These are phyloP conservation scores for Drosophila parthenogenetica DNA, from an alignment of 2,888 invertebrate genomes.

Conservation along the genomic window DNA sequence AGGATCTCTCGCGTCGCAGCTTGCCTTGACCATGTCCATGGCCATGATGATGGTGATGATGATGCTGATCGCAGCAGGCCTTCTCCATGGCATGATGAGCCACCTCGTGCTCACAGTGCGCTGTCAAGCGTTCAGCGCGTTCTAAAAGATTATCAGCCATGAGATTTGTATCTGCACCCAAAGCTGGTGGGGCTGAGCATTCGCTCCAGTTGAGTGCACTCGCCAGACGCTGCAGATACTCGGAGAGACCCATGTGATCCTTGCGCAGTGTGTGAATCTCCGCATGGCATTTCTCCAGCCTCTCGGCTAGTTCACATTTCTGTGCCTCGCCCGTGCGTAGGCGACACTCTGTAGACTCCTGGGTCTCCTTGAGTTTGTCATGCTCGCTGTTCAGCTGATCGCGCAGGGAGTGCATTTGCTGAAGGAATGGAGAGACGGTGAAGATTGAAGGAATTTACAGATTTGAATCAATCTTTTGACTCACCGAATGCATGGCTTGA, in stretches of 20 bases:
- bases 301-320: slow-evolving; percentile 89
- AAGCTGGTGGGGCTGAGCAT: slow-evolving; percentile 82
- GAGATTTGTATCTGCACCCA: slow-evolving; percentile 84
- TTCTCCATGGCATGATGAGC: slow-evolving; percentile 67
- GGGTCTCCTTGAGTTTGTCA: slow-evolving; percentile 87
- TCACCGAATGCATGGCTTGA: slow-evolving; percentile 91
- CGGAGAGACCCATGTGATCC: slow-evolving; percentile 86
- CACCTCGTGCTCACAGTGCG: slow-evolving; percentile 81
- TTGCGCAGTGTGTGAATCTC: slow-evolving; percentile 89
- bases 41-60: slow-evolving; percentile 39
- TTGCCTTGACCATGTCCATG: slow-evolving; percentile 86
- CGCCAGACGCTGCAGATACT: slow-evolving; percentile 93
- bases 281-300: slow-evolving; percentile 91
- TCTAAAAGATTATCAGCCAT: slow-evolving; percentile 92
- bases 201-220: slow-evolving; percentile 88
- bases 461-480: slow-evolving; percentile 52
- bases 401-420: slow-evolving; percentile 92
- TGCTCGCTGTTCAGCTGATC: slow-evolving; percentile 91
- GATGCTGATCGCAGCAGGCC: slow-evolving; percentile 60
- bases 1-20: slow-evolving; percentile 91
- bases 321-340: slow-evolving; percentile 88
- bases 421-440: not conserved
- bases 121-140: slow-evolving; percentile 90
- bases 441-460: not conserved
- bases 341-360: slow-evolving; percentile 88